Conservation (phyloP, 92 coral and sea anemone genomes). For the Actinernus sp. region DNA sequence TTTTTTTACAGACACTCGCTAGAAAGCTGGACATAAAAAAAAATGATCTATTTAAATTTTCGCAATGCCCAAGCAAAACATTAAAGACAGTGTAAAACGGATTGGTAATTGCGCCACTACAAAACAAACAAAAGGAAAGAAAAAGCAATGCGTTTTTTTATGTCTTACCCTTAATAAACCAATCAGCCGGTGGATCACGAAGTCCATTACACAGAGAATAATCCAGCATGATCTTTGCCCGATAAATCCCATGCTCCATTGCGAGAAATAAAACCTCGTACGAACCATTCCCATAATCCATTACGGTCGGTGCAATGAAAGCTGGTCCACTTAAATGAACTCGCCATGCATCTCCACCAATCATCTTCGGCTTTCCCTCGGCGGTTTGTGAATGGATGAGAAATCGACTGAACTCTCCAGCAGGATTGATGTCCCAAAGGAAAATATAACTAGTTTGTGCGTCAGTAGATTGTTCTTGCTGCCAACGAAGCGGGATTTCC, state of each 20-base stretch:
- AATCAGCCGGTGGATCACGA: constrained; percentile 79
- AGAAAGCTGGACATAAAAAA: too few relatives aligned
- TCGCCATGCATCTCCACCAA: constrained; percentile 90
- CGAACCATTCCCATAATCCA: constrained; percentile 79
- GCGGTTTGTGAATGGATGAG: constrained; percentile 81
- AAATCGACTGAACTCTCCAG: constrained; percentile 77
- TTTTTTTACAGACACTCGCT: too few relatives aligned
- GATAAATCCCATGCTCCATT: constrained; percentile 77
- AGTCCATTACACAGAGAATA: constrained; percentile 81
- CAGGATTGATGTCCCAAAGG: constrained; percentile 80
- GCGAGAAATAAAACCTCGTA: constrained; percentile 84
- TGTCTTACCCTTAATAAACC: constrained; percentile 85
- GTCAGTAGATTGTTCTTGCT: constrained; percentile 59
- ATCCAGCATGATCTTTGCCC: constrained; percentile 64
- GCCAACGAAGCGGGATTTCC: constrained; percentile 33
- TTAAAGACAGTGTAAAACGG: too few relatives aligned
- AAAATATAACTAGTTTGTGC: constrained; percentile 43
- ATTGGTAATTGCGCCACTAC: too few relatives aligned
- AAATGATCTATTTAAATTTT: too few relatives aligned
- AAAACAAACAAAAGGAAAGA: too few relatives aligned
- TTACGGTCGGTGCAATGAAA: constrained; percentile 72
- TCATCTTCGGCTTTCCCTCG: constrained; percentile 52
- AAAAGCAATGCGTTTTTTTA: too few relatives aligned
- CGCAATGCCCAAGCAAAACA: too few relatives aligned
- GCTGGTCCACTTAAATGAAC: constrained; percentile 74